Conservation (phyloP, 2,888 invertebrate genomes). For the Plemyria rubiginata region DNA sequence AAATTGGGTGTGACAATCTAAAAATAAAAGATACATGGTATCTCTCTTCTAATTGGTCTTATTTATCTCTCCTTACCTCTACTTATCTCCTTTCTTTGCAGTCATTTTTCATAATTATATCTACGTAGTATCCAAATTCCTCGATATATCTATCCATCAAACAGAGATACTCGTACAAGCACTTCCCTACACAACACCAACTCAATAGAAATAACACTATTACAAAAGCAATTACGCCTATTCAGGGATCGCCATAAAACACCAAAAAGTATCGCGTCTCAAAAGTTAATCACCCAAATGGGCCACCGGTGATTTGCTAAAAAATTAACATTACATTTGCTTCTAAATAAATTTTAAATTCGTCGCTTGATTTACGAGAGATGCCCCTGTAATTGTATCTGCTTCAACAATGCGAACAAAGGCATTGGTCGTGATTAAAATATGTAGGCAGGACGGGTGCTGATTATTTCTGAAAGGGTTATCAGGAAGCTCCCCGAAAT, state of each 20-base stretch:
- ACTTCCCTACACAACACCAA: neutral
- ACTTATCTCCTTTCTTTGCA: too few relatives aligned
- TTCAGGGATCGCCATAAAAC: conserved; percentile 23
- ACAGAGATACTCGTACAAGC: neutral
- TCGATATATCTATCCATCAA: neutral
- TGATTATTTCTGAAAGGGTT: conserved; percentile 33
- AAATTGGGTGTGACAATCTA: too few relatives aligned
- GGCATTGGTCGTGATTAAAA: conserved; percentile 55
- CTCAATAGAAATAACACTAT: neutral
- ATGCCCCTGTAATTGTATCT: conserved; percentile 70
- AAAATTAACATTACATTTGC: conserved; percentile 72
- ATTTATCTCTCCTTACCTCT: too few relatives aligned
- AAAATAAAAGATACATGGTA: too few relatives aligned
- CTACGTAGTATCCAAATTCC: too few relatives aligned
- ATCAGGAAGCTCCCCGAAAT: conserved; percentile 14
- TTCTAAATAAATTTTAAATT: conserved; percentile 76
- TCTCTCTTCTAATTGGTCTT: too few relatives aligned
- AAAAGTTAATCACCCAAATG: conserved; percentile 63
- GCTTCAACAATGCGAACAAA: conserved; percentile 68
- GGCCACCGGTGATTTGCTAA: conserved; percentile 68
- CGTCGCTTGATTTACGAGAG: conserved; percentile 66
- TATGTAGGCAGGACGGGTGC: conserved; percentile 35
- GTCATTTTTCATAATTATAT: too few relatives aligned
- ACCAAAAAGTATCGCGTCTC: conserved; percentile 31
- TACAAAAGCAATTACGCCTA: conserved; percentile 18